Percentiles rank a stretch among this genome's conserved stretches.
phyloP scores from a whole-genome alignment of 2,113 vertebrate species.

The Leptosomus discolor region DNA sequence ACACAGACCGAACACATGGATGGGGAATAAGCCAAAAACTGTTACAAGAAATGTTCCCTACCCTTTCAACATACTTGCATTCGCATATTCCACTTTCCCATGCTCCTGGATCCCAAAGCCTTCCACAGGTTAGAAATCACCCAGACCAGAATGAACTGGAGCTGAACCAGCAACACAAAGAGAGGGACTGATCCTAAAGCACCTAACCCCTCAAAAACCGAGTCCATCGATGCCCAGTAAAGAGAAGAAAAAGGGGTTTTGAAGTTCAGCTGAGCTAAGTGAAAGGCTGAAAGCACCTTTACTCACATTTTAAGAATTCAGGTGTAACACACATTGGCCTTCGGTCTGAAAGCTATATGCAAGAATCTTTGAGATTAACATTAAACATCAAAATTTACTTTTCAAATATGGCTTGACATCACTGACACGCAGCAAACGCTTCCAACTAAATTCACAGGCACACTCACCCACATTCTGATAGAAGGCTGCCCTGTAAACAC shows the following conservation, averaged over 20 bases:
- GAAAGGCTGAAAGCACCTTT: not conserved
- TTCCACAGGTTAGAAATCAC: not conserved
- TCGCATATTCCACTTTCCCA: not conserved
- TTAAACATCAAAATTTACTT: not conserved
- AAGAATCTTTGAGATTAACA: not conserved
- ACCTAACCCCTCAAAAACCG: not conserved
- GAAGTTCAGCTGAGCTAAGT: not conserved
- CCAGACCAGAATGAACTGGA: not conserved
- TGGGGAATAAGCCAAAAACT: not conserved
- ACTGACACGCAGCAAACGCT: not conserved
- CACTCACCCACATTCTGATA: not conserved
- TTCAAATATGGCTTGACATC: not conserved
- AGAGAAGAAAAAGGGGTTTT: not conserved
- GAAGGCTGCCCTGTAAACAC: not conserved
- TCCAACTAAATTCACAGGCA: not conserved
- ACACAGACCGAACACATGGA: slow-evolving; percentile 1
- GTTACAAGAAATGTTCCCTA: not conserved
- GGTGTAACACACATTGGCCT: not conserved
- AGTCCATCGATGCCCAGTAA: not conserved
- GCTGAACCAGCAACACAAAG: not conserved
- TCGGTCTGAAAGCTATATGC: not conserved
- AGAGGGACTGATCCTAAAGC: not conserved
- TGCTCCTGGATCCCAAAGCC: not conserved
- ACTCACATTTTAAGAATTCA: not conserved
- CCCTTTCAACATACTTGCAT: not conserved